phyloP scores from a whole-genome alignment of 2,113 vertebrate species.

The Lepus europaeus region DNA sequence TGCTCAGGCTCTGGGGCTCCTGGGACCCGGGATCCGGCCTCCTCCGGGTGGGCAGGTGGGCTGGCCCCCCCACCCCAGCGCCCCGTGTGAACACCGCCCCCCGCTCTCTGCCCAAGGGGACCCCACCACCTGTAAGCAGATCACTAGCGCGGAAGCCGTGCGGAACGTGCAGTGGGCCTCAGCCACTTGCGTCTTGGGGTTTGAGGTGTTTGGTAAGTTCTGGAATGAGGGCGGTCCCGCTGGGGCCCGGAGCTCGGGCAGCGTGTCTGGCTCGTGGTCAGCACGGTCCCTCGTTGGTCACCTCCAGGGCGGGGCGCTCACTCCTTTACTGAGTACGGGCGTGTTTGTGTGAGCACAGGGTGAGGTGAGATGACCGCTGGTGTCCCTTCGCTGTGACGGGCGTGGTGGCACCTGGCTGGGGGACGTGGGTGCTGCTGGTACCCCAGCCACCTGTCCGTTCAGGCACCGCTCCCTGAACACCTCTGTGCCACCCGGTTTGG shows the following conservation, averaged over 20 bases:
- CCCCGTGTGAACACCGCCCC: no score
- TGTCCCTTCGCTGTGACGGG: neutral
- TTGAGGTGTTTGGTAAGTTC: constrained; percentile 92
- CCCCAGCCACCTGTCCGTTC: neutral
- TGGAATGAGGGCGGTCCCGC: neutral
- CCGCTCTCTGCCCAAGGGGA: constrained; percentile 87
- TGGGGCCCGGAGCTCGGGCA: neutral
- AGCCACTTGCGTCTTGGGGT: constrained; percentile 91
- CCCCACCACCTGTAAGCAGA: constrained; percentile 91
- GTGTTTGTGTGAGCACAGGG: neutral
- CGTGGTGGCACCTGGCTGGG: neutral
- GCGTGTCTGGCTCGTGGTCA: neutral
- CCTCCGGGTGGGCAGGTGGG: neutral
- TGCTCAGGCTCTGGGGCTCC: neutral
- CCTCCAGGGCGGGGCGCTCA: neutral
- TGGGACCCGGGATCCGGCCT: neutral
- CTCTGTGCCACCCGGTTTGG: neutral
- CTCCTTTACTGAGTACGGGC: neutral
- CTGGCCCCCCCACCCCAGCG: no score
- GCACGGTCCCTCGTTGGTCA: neutral
- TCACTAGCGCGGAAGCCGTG: constrained; percentile 90
- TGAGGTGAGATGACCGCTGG: fast-evolving
- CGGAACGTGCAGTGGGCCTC: constrained; percentile 93
- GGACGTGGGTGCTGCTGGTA: neutral
- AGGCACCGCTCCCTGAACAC: neutral